A percentile compares a stretch with the other conserved stretches of the same genome.
Evolutionary conservation across 53 echinoderm and acorn worm species (phyloP).

Genomic region (Astropecten irregularis): DNA sequence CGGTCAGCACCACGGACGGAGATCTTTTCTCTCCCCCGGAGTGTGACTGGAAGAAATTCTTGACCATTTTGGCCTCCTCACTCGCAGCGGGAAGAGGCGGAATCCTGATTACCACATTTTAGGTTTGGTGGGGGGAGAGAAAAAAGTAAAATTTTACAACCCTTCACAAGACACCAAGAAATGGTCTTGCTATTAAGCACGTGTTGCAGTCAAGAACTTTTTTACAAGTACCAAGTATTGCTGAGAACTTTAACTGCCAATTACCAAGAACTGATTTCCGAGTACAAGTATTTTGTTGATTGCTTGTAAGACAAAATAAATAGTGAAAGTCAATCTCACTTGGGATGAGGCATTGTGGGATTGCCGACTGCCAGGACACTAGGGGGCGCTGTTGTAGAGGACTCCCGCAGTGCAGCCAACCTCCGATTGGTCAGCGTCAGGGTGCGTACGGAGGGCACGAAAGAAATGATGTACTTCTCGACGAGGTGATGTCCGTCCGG

Average conservation of each 20-base stretch:
- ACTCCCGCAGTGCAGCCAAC: slow-evolving; percentile 16
- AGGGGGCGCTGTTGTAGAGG: slow-evolving; percentile 24
- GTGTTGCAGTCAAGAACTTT: no score
- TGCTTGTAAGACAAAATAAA: no score
- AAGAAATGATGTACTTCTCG: slow-evolving; percentile 42
- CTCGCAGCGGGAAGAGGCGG: slow-evolving; percentile 45
- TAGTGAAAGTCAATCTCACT: no score
- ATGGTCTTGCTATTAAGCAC: not conserved
- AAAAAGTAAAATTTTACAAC: not conserved
- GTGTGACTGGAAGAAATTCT: slow-evolving; percentile 3
- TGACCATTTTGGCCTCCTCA: slow-evolving; percentile 39
- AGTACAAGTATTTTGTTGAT: no score
- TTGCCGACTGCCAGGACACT: slow-evolving; percentile 61
- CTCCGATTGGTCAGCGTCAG: slow-evolving; percentile 46
- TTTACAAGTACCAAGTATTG: no score
- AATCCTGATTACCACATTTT: not conserved
- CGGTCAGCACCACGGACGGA: slow-evolving; percentile 20
- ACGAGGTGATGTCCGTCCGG: slow-evolving; percentile 38
- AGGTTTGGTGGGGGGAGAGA: not conserved
- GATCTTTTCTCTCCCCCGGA: not conserved
- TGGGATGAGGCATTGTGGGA: slow-evolving; percentile 55
- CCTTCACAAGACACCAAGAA: no score
- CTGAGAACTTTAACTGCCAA: no score
- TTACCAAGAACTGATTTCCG: no score
- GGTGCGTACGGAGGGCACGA: slow-evolving; percentile 41